Base-by-base conservation (phyloP, 2,113 vertebrate species). In the Paraplagusia blochii region DNA sequence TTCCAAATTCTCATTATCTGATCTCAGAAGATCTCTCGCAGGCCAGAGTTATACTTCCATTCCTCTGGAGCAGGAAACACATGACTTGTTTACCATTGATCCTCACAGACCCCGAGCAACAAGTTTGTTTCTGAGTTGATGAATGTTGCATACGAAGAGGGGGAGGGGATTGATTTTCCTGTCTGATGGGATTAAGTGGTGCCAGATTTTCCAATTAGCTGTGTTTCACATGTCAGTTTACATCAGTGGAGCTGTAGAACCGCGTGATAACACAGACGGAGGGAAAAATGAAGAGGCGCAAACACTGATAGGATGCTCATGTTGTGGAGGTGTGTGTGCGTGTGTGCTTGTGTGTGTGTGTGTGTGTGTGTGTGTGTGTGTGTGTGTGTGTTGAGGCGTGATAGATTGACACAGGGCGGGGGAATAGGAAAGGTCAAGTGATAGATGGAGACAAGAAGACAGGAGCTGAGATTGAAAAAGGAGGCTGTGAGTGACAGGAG, bases 181-280 rank as follows among this genome's bases (percentile, higher is more conserved):
- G 83, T 89, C 85, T 75, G 54, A 69, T 58, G 12, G 58, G 65
- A 81, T 88, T 82, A 85, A 72, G 63, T 47, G 74, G 59, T 57
- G 48, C 42, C 64, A 51, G 62, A 76, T 44, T 49, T 66, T 81
- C 76, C 66, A 78, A 85, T 89, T 82, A 89, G 77, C 63, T 83
- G 42, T 56, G 69, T 89, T 90, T 84, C 82, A 85, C 46, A 58
- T 79, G 85, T 88, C 88, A 80, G 69, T 80, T 86, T 76, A 33
- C 67, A 87, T 85, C 73, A 84, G 48, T 7, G 49, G 36, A 42
- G 50, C 62, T 64, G 57, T 49, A 55, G 50, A 36, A 29, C 10
- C 13, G 29, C 15, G 47, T 55, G 64, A 66, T 49, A 58, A 57
- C 64, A 38, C 39, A 8, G 18, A 42, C n/a, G 16, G 53, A 46